Conservation (phyloP, 2,113 vertebrate genomes). For the Papio anubis region DNA sequence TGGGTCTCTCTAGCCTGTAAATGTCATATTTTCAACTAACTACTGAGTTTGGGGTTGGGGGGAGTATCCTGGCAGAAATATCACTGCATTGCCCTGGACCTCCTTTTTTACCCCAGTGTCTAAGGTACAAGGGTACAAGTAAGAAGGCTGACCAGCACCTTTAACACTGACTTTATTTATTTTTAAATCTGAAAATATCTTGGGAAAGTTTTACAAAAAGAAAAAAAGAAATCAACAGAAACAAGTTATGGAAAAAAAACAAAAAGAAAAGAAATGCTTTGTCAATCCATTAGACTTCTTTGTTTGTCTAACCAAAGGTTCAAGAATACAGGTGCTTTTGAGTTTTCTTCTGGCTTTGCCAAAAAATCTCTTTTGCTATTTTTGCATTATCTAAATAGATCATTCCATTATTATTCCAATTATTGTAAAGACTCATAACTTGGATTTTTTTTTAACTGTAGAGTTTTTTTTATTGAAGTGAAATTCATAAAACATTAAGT, state of each 20-base stretch:
- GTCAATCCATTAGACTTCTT: not conserved
- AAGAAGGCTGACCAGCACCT: constrained; percentile 55
- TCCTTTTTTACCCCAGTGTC: not conserved
- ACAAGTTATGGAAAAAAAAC: constrained; percentile 83
- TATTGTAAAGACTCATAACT: constrained; percentile 1
- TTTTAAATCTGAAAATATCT: constrained; percentile 87
- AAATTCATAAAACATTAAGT: constrained; percentile 29
- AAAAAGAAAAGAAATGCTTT: not conserved
- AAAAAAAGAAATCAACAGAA: constrained; percentile 84
- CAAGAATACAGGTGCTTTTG: not conserved
- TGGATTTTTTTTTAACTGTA: not conserved
- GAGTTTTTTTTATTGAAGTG: not conserved
- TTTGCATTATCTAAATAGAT: not conserved
- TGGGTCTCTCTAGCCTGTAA: not conserved
- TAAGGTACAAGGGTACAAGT: not conserved
- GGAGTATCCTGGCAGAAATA: not conserved
- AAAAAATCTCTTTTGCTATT: not conserved
- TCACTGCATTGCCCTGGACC: not conserved
- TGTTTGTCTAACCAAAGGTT: not conserved
- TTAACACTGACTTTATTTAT: constrained; percentile 74
- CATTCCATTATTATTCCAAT: not conserved
- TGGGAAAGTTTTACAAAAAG: constrained; percentile 80
- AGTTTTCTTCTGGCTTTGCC: constrained; percentile 27
- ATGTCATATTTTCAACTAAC: not conserved
- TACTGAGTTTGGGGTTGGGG: not conserved